Evolutionary conservation across 2,888 invertebrate genomes (phyloP).

Genomic region (Lycaena phlaeas): DNA sequence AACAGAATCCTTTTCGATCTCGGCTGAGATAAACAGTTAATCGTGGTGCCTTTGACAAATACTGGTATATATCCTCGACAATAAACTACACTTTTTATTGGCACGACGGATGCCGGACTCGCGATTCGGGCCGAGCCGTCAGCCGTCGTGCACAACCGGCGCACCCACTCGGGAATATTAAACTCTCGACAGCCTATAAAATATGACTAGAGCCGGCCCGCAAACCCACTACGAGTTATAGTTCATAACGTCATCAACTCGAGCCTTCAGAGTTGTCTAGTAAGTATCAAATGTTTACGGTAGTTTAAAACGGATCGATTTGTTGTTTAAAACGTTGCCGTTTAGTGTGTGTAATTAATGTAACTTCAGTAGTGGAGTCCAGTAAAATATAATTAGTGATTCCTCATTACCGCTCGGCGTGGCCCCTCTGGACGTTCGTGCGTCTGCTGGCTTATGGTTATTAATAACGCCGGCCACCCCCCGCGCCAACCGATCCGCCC

Average conservation of each 20-base stretch:
- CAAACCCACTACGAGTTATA: too few species aligned
- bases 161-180: slow-evolving; percentile 63
- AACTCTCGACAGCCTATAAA: slow-evolving; percentile 25
- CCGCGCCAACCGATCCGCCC: slow-evolving; percentile 29
- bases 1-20: slow-evolving; percentile 10
- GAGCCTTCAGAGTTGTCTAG: too few species aligned
- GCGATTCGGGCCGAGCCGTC: slow-evolving; percentile 50
- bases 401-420: slow-evolving; percentile 67
- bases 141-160: slow-evolving; percentile 59
- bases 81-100: slow-evolving; percentile 66
- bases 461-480: slow-evolving; percentile 60
- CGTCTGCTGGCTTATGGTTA: slow-evolving; percentile 73
- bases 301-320: not conserved
- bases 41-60: slow-evolving; percentile 60
- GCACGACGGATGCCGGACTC: slow-evolving; percentile 38
- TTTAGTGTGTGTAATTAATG: slow-evolving; percentile 39
- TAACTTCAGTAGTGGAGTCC: slow-evolving; percentile 60
- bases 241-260: too few species aligned
- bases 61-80: slow-evolving; percentile 52
- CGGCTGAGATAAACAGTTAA: slow-evolving; percentile 52
- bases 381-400: slow-evolving; percentile 73
- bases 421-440: slow-evolving; percentile 73
- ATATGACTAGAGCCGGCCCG: slow-evolving; percentile 24
- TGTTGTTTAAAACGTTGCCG: slow-evolving; percentile 12
- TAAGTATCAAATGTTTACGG: too few species aligned